Evolutionary conservation across 1,140 invertebrate genomes (phyloP).

Genomic region (Meloidogyne exigua): DNA sequence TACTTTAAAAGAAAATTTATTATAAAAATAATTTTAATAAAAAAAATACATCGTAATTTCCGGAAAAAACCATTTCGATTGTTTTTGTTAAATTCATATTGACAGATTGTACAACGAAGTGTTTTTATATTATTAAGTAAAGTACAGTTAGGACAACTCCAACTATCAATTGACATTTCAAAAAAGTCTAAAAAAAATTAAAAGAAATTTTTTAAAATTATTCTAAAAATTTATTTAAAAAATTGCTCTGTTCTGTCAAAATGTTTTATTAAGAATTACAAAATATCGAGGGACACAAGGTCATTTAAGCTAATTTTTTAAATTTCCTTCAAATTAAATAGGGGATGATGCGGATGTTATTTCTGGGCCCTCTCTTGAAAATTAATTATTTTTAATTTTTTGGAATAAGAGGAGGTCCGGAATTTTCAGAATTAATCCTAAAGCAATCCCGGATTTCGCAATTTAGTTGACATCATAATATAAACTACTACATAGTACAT

Average conservation of each 20-base stretch:
- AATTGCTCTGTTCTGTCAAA: not conserved
- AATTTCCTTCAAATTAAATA: no score
- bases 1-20: constrained; percentile 21
- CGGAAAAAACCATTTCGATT: constrained; percentile 29
- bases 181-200: not conserved
- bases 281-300: no score
- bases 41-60: constrained; percentile 28
- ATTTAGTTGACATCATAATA: no score
- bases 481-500: no score
- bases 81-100: constrained; percentile 7
- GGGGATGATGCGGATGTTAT: no score
- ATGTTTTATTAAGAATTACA: no score
- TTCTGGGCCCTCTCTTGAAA: no score
- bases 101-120: constrained; percentile 20
- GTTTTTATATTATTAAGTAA: constrained; percentile 29
- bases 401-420: no score
- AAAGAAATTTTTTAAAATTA: not conserved
- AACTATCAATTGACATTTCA: not conserved
- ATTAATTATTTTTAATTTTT: no score
- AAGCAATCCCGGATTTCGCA: no score
- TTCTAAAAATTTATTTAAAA: not conserved
- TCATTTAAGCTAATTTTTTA: no score
- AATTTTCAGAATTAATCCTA: no score
- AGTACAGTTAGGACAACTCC: constrained; percentile 40
- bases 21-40: constrained; percentile 9